These are phyloP conservation scores for Bothrops jararaca DNA, from an alignment of 2,113 vertebrate genomes.

Conservation along the genomic window DNA sequence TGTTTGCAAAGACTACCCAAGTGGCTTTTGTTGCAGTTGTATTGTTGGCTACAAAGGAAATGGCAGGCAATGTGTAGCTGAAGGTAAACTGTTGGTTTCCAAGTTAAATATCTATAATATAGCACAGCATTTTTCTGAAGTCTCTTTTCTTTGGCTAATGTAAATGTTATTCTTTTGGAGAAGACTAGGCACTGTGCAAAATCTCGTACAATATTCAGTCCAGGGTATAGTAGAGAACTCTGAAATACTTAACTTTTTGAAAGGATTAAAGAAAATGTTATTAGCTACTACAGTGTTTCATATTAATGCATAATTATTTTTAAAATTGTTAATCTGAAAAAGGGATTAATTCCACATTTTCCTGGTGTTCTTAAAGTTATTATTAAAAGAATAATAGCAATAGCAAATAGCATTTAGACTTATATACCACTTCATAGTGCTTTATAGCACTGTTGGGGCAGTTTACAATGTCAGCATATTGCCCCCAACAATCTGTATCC, in stretches of 20 bases:
- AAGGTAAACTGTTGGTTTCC: slow-evolving; percentile 74
- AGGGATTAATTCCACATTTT: neutral
- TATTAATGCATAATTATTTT: neutral
- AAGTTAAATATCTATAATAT: neutral
- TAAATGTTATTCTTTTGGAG: neutral
- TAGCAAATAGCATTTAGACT: neutral
- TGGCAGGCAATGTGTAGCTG: slow-evolving; percentile 88
- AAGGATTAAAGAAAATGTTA: neutral
- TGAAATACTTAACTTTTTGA: neutral
- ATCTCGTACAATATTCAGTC: neutral
- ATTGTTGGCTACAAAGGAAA: slow-evolving; percentile 89
- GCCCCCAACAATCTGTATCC: neutral
- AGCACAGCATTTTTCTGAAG: neutral
- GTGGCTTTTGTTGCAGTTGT: slow-evolving; percentile 89
- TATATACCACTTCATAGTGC: neutral
- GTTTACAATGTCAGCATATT: neutral
- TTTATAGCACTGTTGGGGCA: neutral
- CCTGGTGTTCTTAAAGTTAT: neutral
- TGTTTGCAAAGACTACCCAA: slow-evolving; percentile 82
- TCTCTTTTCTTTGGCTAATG: neutral
- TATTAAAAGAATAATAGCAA: neutral
- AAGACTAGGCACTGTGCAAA: neutral
- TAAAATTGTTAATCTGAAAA: neutral
- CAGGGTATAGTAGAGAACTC: neutral
- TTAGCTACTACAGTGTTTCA: neutral